phyloP scores from a whole-genome alignment of 2,797 vertebrate species.

The Menidia menidia region DNA sequence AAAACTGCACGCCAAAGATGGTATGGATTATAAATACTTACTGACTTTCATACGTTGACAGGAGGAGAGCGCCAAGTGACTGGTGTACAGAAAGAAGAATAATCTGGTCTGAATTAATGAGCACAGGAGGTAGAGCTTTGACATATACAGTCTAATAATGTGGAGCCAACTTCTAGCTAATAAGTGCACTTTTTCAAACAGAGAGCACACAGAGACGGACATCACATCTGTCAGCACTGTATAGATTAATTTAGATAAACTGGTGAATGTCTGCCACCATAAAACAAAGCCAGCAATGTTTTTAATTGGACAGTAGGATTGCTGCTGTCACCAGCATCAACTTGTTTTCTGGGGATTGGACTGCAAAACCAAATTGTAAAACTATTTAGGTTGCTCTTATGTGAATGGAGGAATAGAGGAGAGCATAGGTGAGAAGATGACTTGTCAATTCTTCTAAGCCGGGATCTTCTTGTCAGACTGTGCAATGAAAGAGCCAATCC shows the following conservation, averaged over 20 bases:
- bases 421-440: background rate
- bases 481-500: constrained; percentile 45
- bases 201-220: background rate
- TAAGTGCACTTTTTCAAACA: constrained; percentile 2
- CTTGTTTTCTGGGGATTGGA: constrained; percentile 17
- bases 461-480: constrained; percentile 22
- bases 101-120: constrained; percentile 4
- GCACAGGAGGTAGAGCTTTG: background rate
- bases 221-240: background rate
- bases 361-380: constrained; percentile 4
- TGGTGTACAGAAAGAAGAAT: background rate
- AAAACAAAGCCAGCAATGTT: constrained; percentile 1
- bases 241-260: background rate
- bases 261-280: background rate
- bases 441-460: constrained; percentile 24
- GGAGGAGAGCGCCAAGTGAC: background rate
- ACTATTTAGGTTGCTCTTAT: constrained; percentile 20
- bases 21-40: no score
- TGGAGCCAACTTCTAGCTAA: background rate
- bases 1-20: no score
- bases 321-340: background rate
- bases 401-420: background rate
- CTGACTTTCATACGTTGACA: background rate
- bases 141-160: background rate
- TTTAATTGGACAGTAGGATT: background rate